Percentiles rank a stretch among this genome's conserved stretches.
phyloP scores from a whole-genome alignment of 1,140 invertebrate species.

The Drosophila subobscura region DNA sequence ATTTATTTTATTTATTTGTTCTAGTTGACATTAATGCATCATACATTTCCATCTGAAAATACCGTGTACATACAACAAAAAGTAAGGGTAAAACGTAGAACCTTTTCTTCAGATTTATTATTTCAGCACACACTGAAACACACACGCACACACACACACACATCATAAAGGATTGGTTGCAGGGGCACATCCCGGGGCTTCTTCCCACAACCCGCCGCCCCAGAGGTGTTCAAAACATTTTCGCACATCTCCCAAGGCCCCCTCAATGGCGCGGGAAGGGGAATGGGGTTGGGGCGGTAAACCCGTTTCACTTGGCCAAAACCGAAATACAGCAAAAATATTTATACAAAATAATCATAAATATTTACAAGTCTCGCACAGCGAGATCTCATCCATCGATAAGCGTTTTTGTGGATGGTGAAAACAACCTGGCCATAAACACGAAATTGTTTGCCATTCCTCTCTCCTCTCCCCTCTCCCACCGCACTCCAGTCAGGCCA shows the following conservation, averaged over 20 bases:
- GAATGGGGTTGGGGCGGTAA: not conserved
- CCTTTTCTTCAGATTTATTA: constrained; percentile 45
- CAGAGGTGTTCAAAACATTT: constrained; percentile 14
- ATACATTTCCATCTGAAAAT: too few relatives aligned
- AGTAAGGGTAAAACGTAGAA: not conserved
- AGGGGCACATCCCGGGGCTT: not conserved
- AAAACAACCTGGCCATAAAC: constrained; percentile 71
- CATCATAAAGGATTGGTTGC: too few relatives aligned
- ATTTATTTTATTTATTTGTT: too few relatives aligned
- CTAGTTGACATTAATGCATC: too few relatives aligned
- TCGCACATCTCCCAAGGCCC: constrained; percentile 16
- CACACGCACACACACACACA: too few relatives aligned
- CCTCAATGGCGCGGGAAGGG: not conserved
- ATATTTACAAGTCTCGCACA: constrained; percentile 58
- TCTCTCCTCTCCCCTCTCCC: too few relatives aligned
- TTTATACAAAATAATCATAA: constrained; percentile 48
- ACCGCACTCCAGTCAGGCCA: constrained; percentile 20
- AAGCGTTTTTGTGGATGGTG: constrained; percentile 60
- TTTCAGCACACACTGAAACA: constrained; percentile 10
- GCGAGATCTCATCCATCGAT: constrained; percentile 51
- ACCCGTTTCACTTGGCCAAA: constrained; percentile 29
- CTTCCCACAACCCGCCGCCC: constrained; percentile 25
- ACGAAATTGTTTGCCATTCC: constrained; percentile 35
- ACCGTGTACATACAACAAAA: too few relatives aligned
- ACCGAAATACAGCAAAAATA: constrained; percentile 38